Percentiles rank a stretch among this genome's conserved stretches.
These are phyloP conservation scores for roundworm (Caenorhabditis elegans) DNA, from an alignment of 1,140 invertebrate species.

Conservation along the genomic window DNA sequence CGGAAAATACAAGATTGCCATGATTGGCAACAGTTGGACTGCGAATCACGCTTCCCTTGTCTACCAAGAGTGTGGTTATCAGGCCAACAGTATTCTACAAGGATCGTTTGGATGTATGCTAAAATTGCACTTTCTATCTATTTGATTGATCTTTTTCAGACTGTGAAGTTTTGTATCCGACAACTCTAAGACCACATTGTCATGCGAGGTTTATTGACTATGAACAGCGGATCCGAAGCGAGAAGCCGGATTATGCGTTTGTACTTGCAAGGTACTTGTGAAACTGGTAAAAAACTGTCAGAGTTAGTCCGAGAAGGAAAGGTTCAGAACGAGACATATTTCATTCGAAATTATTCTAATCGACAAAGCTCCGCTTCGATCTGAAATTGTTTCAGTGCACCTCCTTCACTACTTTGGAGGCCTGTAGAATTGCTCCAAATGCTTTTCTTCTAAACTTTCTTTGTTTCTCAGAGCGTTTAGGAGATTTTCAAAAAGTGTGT, in stretches of 20 bases:
- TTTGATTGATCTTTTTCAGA: not conserved
- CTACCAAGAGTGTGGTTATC: not conserved
- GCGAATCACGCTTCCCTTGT: not conserved
- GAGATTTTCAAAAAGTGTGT: too few species aligned
- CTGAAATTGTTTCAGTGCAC: too few species aligned
- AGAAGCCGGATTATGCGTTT: slow-evolving; percentile 9
- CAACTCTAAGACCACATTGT: not conserved
- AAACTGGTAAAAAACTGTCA: too few species aligned
- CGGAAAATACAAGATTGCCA: not conserved
- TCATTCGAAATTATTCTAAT: too few species aligned
- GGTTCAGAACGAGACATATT: too few species aligned
- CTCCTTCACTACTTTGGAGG: too few species aligned
- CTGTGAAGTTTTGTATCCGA: not conserved
- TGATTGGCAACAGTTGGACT: not conserved
- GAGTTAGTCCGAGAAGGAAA: too few species aligned
- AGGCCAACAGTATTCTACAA: not conserved
- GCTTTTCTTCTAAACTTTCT: too few species aligned
- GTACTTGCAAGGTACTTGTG: not conserved
- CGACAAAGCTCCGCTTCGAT: too few species aligned
- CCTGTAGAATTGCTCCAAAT: too few species aligned
- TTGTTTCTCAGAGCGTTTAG: too few species aligned
- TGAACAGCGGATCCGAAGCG: not conserved
- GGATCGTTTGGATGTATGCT: not conserved
- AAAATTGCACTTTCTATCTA: too few species aligned
- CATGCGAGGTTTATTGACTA: not conserved